A percentile compares a stretch with the other conserved stretches of the same genome.
Conservation (phyloP, 2,888 invertebrate genomes). For the Arctia plantaginis region DNA sequence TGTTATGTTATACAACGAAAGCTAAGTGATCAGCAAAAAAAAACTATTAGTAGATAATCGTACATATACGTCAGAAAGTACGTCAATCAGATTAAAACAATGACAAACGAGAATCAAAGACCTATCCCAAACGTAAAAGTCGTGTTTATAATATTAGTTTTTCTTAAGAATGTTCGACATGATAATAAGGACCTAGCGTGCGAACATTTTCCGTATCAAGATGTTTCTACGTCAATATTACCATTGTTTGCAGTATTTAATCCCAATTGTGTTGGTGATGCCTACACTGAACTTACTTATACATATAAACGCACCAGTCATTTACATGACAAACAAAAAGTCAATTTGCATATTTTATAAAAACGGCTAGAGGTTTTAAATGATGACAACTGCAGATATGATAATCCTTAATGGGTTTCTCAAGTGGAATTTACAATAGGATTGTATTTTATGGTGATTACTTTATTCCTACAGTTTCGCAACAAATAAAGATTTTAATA, state of each 20-base stretch:
- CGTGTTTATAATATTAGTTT: constrained; percentile 26
- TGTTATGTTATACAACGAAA: constrained; percentile 27
- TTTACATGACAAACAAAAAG: constrained; percentile 51
- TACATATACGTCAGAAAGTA: constrained; percentile 17
- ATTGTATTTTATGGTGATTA: constrained; percentile 20
- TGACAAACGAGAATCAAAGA: constrained; percentile 27
- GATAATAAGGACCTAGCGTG: constrained; percentile 41
- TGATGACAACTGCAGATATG: constrained; percentile 36
- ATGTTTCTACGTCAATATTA: constrained; percentile 29
- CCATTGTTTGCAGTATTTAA: constrained; percentile 45
- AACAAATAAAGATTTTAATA: constrained; percentile 8
- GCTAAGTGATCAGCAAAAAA: constrained; percentile 30
- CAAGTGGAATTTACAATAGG: constrained; percentile 37
- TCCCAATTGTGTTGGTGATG: constrained; percentile 46
- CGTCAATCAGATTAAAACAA: constrained; percentile 31
- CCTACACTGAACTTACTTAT: constrained; percentile 38
- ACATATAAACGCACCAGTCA: constrained; percentile 35
- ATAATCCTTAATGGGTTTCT: constrained; percentile 39
- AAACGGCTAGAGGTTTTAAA: constrained; percentile 28
- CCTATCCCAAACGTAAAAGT: constrained; percentile 50
- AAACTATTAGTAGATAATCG: constrained; percentile 21
- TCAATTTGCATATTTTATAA: constrained; percentile 48
- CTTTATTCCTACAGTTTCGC: constrained; percentile 7
- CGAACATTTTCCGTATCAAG: constrained; percentile 42
- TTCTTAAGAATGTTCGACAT: constrained; percentile 34